phyloP scores from a whole-genome alignment of 1,140 invertebrate genomes.

The Lucilia sericata region DNA sequence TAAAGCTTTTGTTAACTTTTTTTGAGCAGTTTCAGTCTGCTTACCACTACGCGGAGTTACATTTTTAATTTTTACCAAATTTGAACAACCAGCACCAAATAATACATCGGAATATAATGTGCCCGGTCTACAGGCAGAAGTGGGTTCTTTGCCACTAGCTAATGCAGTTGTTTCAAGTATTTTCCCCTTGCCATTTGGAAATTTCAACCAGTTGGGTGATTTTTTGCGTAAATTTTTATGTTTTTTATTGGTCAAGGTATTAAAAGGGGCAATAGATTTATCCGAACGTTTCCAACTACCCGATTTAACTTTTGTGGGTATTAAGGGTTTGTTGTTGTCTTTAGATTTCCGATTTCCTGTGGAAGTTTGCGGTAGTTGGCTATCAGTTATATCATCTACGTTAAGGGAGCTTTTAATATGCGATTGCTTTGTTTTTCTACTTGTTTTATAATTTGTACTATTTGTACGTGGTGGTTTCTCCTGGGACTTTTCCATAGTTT shows the following conservation, averaged over 20 bases:
- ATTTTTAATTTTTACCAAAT: slow-evolving; percentile 45
- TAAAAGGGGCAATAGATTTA: slow-evolving; percentile 31
- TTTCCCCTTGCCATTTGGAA: slow-evolving; percentile 22
- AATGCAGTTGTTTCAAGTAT: slow-evolving; percentile 19
- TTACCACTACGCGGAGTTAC: slow-evolving; percentile 35
- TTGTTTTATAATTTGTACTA: background rate
- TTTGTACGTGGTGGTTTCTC: background rate
- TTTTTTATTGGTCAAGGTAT: slow-evolving; percentile 38
- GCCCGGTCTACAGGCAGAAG: slow-evolving; percentile 43
- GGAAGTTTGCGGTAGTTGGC: slow-evolving; percentile 1
- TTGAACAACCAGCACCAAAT: slow-evolving; percentile 31
- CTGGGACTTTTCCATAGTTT: background rate
- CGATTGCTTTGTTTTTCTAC: background rate
- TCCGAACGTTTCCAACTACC: slow-evolving; percentile 48
- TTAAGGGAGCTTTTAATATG: background rate
- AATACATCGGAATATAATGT: slow-evolving; percentile 47
- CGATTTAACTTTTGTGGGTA: slow-evolving; percentile 46
- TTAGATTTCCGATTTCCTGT: background rate
- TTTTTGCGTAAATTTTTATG: slow-evolving; percentile 36
- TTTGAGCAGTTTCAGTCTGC: background rate
- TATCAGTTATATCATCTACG: slow-evolving; percentile 9
- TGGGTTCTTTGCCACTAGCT: background rate
- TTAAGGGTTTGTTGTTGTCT: slow-evolving; percentile 14
- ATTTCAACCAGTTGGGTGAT: slow-evolving; percentile 43
- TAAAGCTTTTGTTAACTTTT: slow-evolving; percentile 44